phyloP scores from a whole-genome alignment of 1,140 invertebrate species.

The Papilio polytes region DNA sequence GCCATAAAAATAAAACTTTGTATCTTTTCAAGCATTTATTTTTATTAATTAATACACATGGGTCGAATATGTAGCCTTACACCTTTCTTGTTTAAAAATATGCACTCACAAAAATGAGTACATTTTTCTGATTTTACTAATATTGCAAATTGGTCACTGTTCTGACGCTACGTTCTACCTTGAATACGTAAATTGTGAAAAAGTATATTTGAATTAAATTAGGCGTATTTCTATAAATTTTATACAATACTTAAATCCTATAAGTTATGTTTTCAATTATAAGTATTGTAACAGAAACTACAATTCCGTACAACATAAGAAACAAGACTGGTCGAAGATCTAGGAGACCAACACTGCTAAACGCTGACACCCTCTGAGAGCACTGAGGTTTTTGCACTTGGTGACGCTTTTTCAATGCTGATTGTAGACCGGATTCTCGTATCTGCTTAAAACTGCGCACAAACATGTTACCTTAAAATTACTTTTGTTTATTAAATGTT shows the following conservation, averaged over 20 bases:
- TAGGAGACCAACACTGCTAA: slow-evolving; percentile 67
- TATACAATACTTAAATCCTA: slow-evolving; percentile 41
- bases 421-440: slow-evolving; percentile 66
- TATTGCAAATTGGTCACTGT: background rate
- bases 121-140: background rate
- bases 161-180: background rate
- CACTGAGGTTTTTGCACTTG: slow-evolving; percentile 63
- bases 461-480: slow-evolving; percentile 21
- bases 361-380: slow-evolving; percentile 55
- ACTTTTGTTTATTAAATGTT: background rate
- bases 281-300: slow-evolving; percentile 50
- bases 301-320: slow-evolving; percentile 64
- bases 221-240: background rate
- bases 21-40: too few relatives aligned
- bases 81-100: background rate
- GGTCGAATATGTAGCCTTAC: too few relatives aligned
- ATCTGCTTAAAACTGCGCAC: slow-evolving; percentile 66
- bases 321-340: slow-evolving; percentile 62
- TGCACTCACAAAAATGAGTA: background rate
- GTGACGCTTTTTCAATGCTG: slow-evolving; percentile 55
- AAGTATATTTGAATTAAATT: too few relatives aligned
- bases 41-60: too few relatives aligned
- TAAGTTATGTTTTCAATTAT: slow-evolving; percentile 51
- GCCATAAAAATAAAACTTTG: too few relatives aligned
- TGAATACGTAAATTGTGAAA: too few relatives aligned